phyloP scores from a whole-genome alignment of 2,113 vertebrate species.

The Perognathus longimembris region DNA sequence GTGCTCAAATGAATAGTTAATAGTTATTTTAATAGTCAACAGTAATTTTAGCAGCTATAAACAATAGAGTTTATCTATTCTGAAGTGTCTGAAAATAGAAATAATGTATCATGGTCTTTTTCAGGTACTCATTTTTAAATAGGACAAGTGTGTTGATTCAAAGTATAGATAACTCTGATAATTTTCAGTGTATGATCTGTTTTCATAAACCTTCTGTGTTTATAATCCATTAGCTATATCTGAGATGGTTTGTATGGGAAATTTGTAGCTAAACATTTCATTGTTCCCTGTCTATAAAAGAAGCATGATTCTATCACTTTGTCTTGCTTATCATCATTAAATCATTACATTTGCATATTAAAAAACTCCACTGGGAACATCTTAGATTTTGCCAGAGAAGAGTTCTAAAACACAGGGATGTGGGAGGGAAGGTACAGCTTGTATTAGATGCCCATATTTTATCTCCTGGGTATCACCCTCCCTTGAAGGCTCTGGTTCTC shows the following conservation, averaged over 20 bases:
- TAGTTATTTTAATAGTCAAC: too few relatives aligned
- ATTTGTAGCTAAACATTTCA: conserved; percentile 85
- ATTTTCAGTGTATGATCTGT: conserved; percentile 83
- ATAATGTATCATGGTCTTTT: conserved; percentile 77
- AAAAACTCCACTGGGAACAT: conserved; percentile 44
- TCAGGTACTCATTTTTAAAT: conserved; percentile 65
- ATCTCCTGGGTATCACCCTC: conserved; percentile 58
- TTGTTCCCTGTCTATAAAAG: conserved; percentile 86
- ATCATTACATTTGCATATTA: conserved; percentile 87
- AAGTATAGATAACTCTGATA: conserved; percentile 75
- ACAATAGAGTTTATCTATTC: conserved; percentile 58
- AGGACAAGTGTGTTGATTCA: conserved; percentile 72
- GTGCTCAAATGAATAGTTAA: conserved; percentile 82
- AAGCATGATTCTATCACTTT: conserved; percentile 88
- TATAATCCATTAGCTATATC: conserved; percentile 83
- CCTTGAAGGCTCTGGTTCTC: conserved; percentile 54
- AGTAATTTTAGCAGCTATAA: not conserved
- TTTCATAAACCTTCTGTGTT: conserved; percentile 84
- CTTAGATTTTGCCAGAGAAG: conserved; percentile 65
- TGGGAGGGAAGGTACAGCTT: conserved; percentile 69
- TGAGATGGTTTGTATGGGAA: conserved; percentile 84
- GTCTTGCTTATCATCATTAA: conserved; percentile 89
- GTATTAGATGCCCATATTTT: conserved; percentile 68
- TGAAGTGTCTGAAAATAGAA: conserved; percentile 74
- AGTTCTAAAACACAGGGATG: conserved; percentile 48